Evolutionary conservation across 2,113 vertebrate species (phyloP), one percentile per base, ranked within the genome.

Genomic region (Pachypanchax playfairii): DNA sequence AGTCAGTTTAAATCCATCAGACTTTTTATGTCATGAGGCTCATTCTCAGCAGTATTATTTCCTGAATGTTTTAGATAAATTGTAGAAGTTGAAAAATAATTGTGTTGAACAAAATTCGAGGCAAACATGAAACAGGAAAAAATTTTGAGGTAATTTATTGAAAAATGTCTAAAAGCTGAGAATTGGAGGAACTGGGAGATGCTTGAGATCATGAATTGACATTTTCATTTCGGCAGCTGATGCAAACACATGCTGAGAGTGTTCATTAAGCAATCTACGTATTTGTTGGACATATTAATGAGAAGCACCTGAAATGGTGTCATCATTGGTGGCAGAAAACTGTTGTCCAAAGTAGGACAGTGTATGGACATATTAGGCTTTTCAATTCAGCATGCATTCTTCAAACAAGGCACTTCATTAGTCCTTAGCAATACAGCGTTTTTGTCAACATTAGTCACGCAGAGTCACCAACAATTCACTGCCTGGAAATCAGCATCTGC

Each of bases 251-350:
- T 66, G 64, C 73, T 70, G 73, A 51, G 65, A 82, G 84, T n/a
- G n/a, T 85, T 84, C 79, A 84, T 90, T 83, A 77, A 86, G 77
- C 38, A 55, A 88, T 77, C 65, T 21, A n/a, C n/a, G n/a, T n/a
- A 50, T 79, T 52, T 82, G 70, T 78, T 80, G 82, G 75, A 79
- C 75, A 73, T 80, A 72, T 54, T 82, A 76, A 89, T 88, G 70
- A 84, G 62, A 70, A 47, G 58, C 17, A 4, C 64, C 71, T 73
- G 62, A 73, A 83, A 79, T 33, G 66, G 79, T 78, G 42, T 77
- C 48, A 24, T 56, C 56, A n/a, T 72, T 14, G 36, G 44, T 44
- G 60, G 38, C 48, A 52, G 64, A 64, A 24, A 35, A 36, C 63
- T 29, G 43, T 51, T 71, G 70, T 79, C 79, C 75, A 76, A 70